Evolutionary conservation across 1,140 invertebrate genomes (phyloP), one percentile per base, ranked within the genome.

Genomic region (Scaptodrosophila lebanonensis): DNA sequence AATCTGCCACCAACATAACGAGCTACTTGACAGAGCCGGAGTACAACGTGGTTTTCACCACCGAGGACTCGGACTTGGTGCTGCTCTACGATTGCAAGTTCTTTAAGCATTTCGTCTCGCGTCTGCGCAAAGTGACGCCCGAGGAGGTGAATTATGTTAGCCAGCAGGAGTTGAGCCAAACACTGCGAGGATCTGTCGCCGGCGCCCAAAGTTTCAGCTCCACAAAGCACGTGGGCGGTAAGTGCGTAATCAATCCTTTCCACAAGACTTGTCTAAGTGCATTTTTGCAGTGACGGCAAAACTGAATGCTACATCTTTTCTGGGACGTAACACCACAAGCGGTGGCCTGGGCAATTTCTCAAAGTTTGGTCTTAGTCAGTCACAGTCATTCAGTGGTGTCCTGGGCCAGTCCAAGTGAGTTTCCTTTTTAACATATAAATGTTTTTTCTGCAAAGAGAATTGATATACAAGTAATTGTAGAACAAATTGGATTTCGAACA

Each of bases 41-140:
- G 68, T 87, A 89, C 56, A 88, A 89, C 22, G 63, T 87, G 22
- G 89, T 94, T 18, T 93, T 91, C 66, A 91, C 91, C 2, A 89
- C 88, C 69, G 87, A 88, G 39, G 88, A 92, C 27, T 91, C 91
- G 9, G 93, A 92, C 29, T 69, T 94, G 20, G 90, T 91, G 25
- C 86, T 97, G 29, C 88, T 95, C 2, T 97, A 94, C 79, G 93
- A 96, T 86, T 90, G 88, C 35, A 92, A 92, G 79, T 89, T 92
- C 32, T 92, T 92, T 11, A 89, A 92, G 13, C 95, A 97, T 87
- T 94, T 93, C 12, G 90, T 96, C 8, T 97, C 95, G 89, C 92
- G 91, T 65, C 90, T 97, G 25, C 88, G 95, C 16, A 93, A 92
- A 86, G 91, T 95, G 1, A 90, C 90, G 3, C 77, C 87, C n/a